Evolutionary conservation across 1,140 invertebrate species (phyloP), one percentile per base, ranked within the genome.

Genomic region (Papilio polytes): DNA sequence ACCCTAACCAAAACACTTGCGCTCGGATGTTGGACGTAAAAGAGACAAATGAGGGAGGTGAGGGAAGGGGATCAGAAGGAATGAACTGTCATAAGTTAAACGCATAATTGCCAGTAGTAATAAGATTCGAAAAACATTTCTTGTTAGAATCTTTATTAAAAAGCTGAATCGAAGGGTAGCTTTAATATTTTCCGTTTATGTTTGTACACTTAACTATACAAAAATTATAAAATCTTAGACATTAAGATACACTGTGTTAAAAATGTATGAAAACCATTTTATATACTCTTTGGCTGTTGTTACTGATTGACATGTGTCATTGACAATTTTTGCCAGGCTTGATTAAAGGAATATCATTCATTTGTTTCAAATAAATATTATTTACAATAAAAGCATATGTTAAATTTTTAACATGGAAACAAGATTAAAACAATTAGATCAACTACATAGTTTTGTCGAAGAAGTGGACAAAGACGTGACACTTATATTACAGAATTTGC

Each of bases 401-500:
- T 26, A 15, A 26, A 26, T 26, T 66, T 31, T 26, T 10, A 66
- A 66, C 81, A 91, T 91, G 84, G 85, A 87, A 22, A 82, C 78
- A 74, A 89, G 92, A 80, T 59, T 82, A 81, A 78, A 87, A 78
- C 78, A 92, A 36, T 80, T 94, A 80, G 76, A 36, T 10, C 51
- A 90, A 51, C 79, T 94, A 48, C 81, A 87, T 81, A 80, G 63
- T 4, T 92, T 86, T 74, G 85, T 87, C 4, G 80, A 85, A 73
- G 79, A 81, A 78, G 80, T 91, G 22, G 90, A 94, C 80, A 89
- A 86, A 48, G 89, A 93, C 83, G 74, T 93, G 18, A 90, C 89
- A 46, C 84, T 91, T 84, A 88, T 94, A 78, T 79, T 94, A 78
- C 90, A 94, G 84, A 92, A 81, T 80, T 84, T 94, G 18, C 91